Conservation (phyloP, 30 jellyfish, hydroid and myxozoan species). For the Calvadosia cruxmelitensis region DNA sequence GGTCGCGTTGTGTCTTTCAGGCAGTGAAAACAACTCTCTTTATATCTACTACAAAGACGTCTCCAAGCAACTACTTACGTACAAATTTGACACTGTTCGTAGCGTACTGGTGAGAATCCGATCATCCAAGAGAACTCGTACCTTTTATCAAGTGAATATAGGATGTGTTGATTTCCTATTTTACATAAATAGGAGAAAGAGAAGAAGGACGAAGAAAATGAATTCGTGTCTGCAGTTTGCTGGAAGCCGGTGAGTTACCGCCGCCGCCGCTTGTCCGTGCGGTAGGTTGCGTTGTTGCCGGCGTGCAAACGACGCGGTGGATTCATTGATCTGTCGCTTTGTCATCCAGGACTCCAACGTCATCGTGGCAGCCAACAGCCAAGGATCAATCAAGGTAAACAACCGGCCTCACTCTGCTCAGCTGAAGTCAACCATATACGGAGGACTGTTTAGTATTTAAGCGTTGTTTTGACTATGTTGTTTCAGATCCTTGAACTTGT, state of each 20-base stretch:
- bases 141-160: neutral
- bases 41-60: slow-evolving; percentile 87
- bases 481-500: neutral
- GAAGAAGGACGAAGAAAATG: slow-evolving; percentile 80
- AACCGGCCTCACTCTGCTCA: too few relatives aligned
- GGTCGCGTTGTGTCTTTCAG: too few relatives aligned
- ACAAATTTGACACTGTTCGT: slow-evolving; percentile 73
- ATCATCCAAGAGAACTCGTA: neutral
- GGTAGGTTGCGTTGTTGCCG: neutral
- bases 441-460: neutral
- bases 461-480: neutral
- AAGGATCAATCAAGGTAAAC: slow-evolving; percentile 85
- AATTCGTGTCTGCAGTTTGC: slow-evolving; percentile 94
- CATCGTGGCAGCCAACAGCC: slow-evolving; percentile 95
- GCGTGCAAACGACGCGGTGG: too few relatives aligned
- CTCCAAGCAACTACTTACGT: slow-evolving; percentile 77
- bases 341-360: slow-evolving; percentile 59
- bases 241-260: slow-evolving; percentile 88
- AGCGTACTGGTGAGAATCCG: slow-evolving; percentile 59
- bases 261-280: neutral
- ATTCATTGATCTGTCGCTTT: too few relatives aligned
- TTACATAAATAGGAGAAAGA: slow-evolving; percentile 66
- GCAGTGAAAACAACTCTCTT: slow-evolving; percentile 90
- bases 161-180: neutral
- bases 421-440: neutral